Percentiles rank a stretch among this genome's conserved stretches.
phyloP scores from a whole-genome alignment of 2,113 vertebrate genomes.

The Danio rerio region GRCz12tu NC_133178.1:22753001-22753500 shows the following conservation, averaged over 20 bases:
- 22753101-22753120: background rate
- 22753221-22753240: background rate
- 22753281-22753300: no score
- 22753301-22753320: no score
- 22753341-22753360: no score
- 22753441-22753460: no score
- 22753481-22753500: no score
- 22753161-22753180: background rate
- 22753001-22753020: slow-evolving; percentile 48
- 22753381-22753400: no score
- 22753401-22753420: no score
- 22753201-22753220: slow-evolving; percentile 7
- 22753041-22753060: background rate
- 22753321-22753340: no score
- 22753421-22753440: no score
- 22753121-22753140: background rate
- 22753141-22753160: slow-evolving; percentile 19
- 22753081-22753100: background rate
- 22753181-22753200: slow-evolving; percentile 22
- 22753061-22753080: slow-evolving; percentile 16
- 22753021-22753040: slow-evolving; percentile 31
- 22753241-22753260: background rate
- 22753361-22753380: no score
- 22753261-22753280: background rate
- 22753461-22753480: no score